These are phyloP conservation scores for Mycalesis mineus DNA, from an alignment of 2,888 invertebrate species.

Conservation along the genomic window DNA sequence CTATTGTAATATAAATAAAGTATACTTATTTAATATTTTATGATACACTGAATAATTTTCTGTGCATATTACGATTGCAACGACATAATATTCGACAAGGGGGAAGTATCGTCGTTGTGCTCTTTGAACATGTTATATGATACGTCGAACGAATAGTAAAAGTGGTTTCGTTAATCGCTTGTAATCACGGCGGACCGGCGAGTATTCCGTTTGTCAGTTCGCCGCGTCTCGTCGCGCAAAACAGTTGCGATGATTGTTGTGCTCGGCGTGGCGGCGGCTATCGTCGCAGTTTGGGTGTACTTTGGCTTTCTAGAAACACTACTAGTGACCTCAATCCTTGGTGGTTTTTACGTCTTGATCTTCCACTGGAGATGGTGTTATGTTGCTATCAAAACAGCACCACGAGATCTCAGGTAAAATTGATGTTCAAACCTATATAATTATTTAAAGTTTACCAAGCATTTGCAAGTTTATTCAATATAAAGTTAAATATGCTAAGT, in stretches of 20 bases:
- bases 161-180: slow-evolving; percentile 21
- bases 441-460: not conserved
- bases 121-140: not conserved
- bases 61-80: not conserved
- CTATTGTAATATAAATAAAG: too few relatives aligned
- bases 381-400: slow-evolving; percentile 84
- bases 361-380: slow-evolving; percentile 88
- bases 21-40: not conserved
- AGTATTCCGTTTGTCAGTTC: slow-evolving; percentile 46
- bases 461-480: not conserved
- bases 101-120: not conserved
- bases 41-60: not conserved
- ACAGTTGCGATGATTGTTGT: slow-evolving; percentile 60
- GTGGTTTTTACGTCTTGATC: slow-evolving; percentile 80
- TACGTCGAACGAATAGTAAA: slow-evolving; percentile 15
- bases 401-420: slow-evolving; percentile 84
- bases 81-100: not conserved
- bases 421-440: not conserved
- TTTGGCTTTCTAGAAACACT: slow-evolving; percentile 82
- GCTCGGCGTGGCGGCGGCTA: slow-evolving; percentile 60
- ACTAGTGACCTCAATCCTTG: slow-evolving; percentile 78
- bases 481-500: not conserved
- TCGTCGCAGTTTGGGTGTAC: slow-evolving; percentile 66
- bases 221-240: slow-evolving; percentile 72
- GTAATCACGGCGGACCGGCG: slow-evolving; percentile 33